Evolutionary conservation across 2,113 vertebrate genomes (phyloP).

Genomic region (Catagonus wagneri): DNA sequence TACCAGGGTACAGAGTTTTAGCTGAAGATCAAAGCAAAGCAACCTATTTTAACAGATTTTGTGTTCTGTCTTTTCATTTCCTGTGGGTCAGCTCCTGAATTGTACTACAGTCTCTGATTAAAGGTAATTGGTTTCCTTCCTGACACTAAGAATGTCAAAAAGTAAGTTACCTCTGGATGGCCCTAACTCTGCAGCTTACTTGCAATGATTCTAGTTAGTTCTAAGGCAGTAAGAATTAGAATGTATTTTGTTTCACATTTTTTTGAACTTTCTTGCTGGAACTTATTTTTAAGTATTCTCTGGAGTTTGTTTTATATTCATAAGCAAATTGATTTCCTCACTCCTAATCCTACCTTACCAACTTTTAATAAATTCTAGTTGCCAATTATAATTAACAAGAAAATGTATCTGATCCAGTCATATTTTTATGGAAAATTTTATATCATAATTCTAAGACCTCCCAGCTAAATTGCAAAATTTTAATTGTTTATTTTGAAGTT

Average conservation of each 20-base stretch:
- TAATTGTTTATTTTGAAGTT: not conserved
- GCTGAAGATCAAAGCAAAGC: constrained; percentile 83
- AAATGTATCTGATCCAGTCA: not conserved
- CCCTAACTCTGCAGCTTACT: not conserved
- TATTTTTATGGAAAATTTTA: not conserved
- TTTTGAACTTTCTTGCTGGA: constrained; percentile 60
- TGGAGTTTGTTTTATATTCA: constrained; percentile 15
- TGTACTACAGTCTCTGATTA: constrained; percentile 74
- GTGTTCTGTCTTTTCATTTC: constrained; percentile 73
- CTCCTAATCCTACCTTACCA: not conserved
- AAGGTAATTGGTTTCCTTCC: constrained; percentile 78
- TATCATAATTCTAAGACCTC: not conserved
- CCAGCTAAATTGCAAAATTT: constrained; percentile 40
- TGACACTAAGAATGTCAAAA: constrained; percentile 69
- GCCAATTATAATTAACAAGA: not conserved
- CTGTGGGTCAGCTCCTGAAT: constrained; percentile 74
- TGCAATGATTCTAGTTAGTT: constrained; percentile 30
- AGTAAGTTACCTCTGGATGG: constrained; percentile 16
- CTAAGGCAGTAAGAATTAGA: not conserved
- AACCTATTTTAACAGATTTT: constrained; percentile 68
- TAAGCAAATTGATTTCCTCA: not conserved
- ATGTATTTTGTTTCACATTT: constrained; percentile 44
- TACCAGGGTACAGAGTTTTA: constrained; percentile 49
- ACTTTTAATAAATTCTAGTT: constrained; percentile 3
- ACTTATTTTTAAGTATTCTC: constrained; percentile 35